Conservation (phyloP, 2,888 invertebrate genomes). For the Argynnis bischoffii region DNA sequence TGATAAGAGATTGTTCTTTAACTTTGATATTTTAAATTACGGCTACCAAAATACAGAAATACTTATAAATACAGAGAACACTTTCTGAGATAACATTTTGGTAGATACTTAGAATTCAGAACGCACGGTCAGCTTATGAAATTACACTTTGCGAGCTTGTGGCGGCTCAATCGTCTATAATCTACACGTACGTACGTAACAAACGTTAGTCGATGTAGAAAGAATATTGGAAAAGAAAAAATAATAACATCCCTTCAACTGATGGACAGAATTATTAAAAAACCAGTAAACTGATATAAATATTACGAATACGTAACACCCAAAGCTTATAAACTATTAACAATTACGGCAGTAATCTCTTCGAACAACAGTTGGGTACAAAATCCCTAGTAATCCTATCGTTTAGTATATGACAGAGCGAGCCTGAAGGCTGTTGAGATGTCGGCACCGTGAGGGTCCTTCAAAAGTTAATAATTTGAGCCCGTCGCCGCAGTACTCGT, state of each 20-base stretch:
- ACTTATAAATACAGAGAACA: conserved; percentile 1
- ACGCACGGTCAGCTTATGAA: conserved; percentile 29
- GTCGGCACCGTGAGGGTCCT: conserved; percentile 56
- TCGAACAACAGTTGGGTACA: conserved; percentile 20
- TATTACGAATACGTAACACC: not conserved
- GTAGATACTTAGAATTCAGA: conserved; percentile 23
- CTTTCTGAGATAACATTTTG: conserved; percentile 14
- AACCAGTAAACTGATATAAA: not conserved
- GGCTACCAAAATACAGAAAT: not conserved
- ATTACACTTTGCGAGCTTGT: conserved; percentile 28
- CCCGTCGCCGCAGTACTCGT: conserved; percentile 70
- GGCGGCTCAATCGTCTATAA: conserved; percentile 22
- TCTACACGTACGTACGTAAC: conserved; percentile 1
- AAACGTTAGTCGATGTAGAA: conserved; percentile 7
- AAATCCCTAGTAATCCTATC: conserved; percentile 33
- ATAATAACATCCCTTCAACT: not conserved
- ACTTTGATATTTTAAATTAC: not conserved
- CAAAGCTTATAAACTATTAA: conserved; percentile 21
- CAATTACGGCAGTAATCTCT: conserved; percentile 19
- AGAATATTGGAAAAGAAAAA: conserved; percentile 7
- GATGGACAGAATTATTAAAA: not conserved
- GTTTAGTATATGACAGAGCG: conserved; percentile 58
- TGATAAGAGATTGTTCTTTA: not conserved
- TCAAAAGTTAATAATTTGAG: conserved; percentile 79
- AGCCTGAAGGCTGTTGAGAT: conserved; percentile 57